Evolutionary conservation across 2,888 invertebrate species (phyloP), one percentile per base, ranked within the genome.

Genomic region (Salpingus planirostris): DNA sequence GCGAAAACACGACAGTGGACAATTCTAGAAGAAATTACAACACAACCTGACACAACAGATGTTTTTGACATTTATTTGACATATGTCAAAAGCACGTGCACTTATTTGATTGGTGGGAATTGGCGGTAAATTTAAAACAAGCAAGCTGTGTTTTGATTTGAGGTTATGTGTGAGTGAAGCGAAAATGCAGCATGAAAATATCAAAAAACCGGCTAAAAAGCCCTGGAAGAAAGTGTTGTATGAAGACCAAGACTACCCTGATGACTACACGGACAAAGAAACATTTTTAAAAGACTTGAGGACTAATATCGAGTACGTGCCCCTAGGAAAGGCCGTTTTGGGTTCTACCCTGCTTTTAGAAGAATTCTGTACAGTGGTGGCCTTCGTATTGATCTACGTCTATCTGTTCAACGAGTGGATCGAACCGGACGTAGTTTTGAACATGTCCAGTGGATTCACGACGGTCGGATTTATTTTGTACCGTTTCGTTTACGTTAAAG

Each of bases 171-270:
- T 18, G 18, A 18, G 8, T 6, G 18, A 18, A 18, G 8, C 18
- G 8, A 18, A n/a, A n/a, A n/a, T n/a, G n/a, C n/a, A n/a, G n/a
- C 5, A 5, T 24, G 24, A 24, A 24, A 26, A 26, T 13, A 5
- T 26, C n/a, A 12, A 26, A 13, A 26, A 12, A 26, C 12, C 26
- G 3, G 12, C 54, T 43, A 65, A 58, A 51, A 72, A 68, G 49
- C 67, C 69, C 1, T 93, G 95, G 93, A 75, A 76, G 46, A 95
- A 93, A 66, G 86, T 90, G 54, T 66, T 96, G 11, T 96, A 93
- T 55, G 85, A 87, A 60, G 83, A 88, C 54, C 77, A 84, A 36
- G 82, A 78, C 11, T 85, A 84, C 40, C 85, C 91, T 0, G 96
- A 96, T 62, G 93, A 95, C 62, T 91, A 93, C 57, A 92, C 92